Base-by-base conservation (phyloP, 2,113 vertebrate species). In the Megaceryle torquata region DNA sequence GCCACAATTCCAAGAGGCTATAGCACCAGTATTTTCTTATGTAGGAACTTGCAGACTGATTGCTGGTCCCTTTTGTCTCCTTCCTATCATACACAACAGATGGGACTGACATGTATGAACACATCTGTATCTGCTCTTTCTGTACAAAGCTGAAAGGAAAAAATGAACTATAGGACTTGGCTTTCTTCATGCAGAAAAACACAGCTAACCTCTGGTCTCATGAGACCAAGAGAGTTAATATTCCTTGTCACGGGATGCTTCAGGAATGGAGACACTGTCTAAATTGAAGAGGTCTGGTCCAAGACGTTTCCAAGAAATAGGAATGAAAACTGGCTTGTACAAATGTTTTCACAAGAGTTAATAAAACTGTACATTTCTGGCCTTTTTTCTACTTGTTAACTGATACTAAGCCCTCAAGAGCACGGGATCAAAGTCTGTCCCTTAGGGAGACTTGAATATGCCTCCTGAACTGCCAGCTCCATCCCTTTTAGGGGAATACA, bases 121-220 rank as follows among this genome's bases (percentile, higher is more conserved):
- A 28, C 85, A 85, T 91, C 29, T 89, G 79, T 69, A 39, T 71
- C 57, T 89, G 75, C 50, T 77, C 33, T 82, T 82, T 85, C 53
- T 80, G 29, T 41, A 64, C 25, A 57, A 61, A 89, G 26, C 61
- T 82, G 39, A 89, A 57, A 82, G 57, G 35, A 48, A 89, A 91
- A 91, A 82, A 11, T 2, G 13, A 95, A 44, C 75, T 93, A 82
- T 57, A 95, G 35, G 63, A 89, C 50, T 94, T 94, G 96, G 82
- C 90, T 89, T 68, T 44, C 71, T 77, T 82, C 37, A 48, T 65
- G 63, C 16, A 87, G 35, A 44, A 74, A 81, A 95, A 48, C 63
- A 41, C 29, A 91, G 35, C 89, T 91, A 87, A 85, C 29, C 35
- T 16, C 22, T 2, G 3, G 19, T 70, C 79, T 86, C 91, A 74